A percentile compares a stretch with the other conserved stretches of the same genome.
phyloP scores from a whole-genome alignment of 2,888 invertebrate species.

The Leptinotarsa peninsularis region DNA sequence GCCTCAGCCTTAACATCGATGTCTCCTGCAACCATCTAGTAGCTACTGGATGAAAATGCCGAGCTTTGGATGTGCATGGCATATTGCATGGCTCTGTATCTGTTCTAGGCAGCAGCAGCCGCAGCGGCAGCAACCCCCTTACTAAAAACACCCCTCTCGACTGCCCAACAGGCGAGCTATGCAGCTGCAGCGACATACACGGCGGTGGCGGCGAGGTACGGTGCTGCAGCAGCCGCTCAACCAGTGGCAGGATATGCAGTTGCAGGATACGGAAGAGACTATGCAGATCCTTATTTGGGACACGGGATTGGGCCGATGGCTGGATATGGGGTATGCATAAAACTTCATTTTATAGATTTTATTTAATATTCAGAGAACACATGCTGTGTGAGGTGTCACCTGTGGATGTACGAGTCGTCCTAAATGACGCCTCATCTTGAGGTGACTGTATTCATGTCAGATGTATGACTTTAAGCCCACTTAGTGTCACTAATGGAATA shows the following conservation, averaged over 20 bases:
- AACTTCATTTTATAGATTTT: constrained; percentile 13
- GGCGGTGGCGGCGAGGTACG: constrained; percentile 71
- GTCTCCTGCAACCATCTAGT: background rate
- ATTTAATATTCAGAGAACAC: too few species aligned
- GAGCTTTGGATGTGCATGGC: constrained; percentile 34
- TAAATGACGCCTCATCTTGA: too few species aligned
- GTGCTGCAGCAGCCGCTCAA: constrained; percentile 81
- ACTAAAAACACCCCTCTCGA: constrained; percentile 85
- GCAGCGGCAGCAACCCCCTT: constrained; percentile 78
- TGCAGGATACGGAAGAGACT: constrained; percentile 88
- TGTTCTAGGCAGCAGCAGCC: constrained; percentile 66
- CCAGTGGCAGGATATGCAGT: constrained; percentile 78
- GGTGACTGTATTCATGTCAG: too few species aligned
- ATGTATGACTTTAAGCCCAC: too few species aligned
- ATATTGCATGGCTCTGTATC: constrained; percentile 33
- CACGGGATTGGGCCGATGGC: constrained; percentile 97
- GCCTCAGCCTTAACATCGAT: background rate
- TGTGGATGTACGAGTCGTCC: too few species aligned
- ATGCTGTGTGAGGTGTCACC: too few species aligned
- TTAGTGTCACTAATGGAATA: too few species aligned
- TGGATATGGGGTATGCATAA: constrained; percentile 89
- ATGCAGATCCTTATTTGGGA: constrained; percentile 93
- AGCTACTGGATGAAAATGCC: constrained; percentile 6
- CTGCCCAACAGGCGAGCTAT: constrained; percentile 88
- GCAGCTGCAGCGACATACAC: constrained; percentile 88